A percentile compares a stretch with the other conserved stretches of the same genome.
Evolutionary conservation across 2,797 vertebrate genomes (phyloP).

Genomic region (Sandelia bainsii): DNA sequence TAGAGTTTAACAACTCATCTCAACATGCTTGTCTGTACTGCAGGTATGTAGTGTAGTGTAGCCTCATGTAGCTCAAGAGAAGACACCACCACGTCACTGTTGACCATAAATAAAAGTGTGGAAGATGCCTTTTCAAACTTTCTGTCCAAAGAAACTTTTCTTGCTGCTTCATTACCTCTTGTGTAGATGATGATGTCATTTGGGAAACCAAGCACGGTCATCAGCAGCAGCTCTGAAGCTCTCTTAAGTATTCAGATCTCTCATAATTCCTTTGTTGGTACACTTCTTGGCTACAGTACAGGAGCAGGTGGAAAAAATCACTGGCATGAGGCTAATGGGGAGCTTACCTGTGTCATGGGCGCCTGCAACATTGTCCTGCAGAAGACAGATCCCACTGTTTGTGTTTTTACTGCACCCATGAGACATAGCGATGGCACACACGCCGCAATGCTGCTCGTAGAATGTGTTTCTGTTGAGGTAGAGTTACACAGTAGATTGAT

Average conservation of each 20-base stretch:
- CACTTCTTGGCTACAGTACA: constrained; percentile 59
- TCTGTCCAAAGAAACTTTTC: constrained; percentile 38
- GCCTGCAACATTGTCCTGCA: constrained; percentile 68
- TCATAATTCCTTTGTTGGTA: constrained; percentile 59
- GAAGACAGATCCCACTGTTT: constrained; percentile 62
- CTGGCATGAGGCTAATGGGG: constrained; percentile 74
- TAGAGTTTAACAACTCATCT: too few relatives aligned
- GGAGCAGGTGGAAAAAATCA: constrained; percentile 74
- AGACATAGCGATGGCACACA: constrained; percentile 25
- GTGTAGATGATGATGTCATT: constrained; percentile 49
- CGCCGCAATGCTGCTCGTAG: constrained; percentile 30
- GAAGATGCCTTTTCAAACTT: constrained; percentile 46
- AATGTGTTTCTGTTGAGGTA: constrained; percentile 60
- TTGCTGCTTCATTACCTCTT: constrained; percentile 57
- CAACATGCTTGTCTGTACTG: too few relatives aligned
- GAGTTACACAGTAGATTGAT: constrained; percentile 76
- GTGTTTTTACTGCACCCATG: constrained; percentile 64
- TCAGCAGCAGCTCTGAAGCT: constrained; percentile 56
- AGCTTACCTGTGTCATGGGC: constrained; percentile 68
- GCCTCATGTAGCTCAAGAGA: too few relatives aligned
- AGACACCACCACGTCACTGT: background rate
- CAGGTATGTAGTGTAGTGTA: too few relatives aligned
- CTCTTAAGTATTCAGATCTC: constrained; percentile 58
- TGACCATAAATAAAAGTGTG: constrained; percentile 36
- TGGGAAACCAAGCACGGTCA: constrained; percentile 57